These are phyloP conservation scores for Neelides sp. DNA, from an alignment of 1,140 invertebrate genomes.

Conservation along the genomic window DNA sequence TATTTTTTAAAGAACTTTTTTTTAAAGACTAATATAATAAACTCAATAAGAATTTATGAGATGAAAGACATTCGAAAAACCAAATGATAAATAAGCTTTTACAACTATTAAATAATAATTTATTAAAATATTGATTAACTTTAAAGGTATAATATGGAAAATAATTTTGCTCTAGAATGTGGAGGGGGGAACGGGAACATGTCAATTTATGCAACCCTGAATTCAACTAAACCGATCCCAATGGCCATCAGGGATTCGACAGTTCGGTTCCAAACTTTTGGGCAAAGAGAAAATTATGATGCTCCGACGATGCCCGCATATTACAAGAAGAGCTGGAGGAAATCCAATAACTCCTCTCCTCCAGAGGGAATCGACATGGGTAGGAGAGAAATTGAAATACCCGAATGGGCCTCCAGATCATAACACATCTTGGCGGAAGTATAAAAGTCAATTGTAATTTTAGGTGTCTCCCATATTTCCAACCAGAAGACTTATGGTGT, in stretches of 20 bases:
- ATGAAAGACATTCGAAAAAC: no score
- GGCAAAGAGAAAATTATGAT: constrained; percentile 25
- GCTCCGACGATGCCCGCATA: constrained; percentile 1
- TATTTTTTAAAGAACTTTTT: no score
- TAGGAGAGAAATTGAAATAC: not conserved
- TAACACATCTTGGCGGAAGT: not conserved
- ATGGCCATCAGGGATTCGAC: constrained; percentile 25
- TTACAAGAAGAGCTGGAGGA: constrained; percentile 19
- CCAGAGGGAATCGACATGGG: constrained; percentile 13
- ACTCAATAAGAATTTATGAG: no score
- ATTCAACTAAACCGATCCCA: constrained; percentile 23
- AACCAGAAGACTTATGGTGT: constrained; percentile 4
- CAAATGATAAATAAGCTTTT: no score
- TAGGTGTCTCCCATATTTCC: constrained; percentile 9
- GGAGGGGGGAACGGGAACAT: constrained; percentile 8
- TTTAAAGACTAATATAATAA: no score
- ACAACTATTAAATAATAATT: no score
- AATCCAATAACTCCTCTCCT: constrained; percentile 6
- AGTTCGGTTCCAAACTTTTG: constrained; percentile 25
- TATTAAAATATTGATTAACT: no score
- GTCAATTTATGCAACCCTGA: constrained; percentile 28
- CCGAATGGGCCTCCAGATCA: not conserved
- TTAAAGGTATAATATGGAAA: no score
- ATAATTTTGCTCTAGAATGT: no score
- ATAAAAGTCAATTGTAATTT: not conserved